phyloP scores from a whole-genome alignment of 2,888 invertebrate genomes.

The Idaea aversata region DNA sequence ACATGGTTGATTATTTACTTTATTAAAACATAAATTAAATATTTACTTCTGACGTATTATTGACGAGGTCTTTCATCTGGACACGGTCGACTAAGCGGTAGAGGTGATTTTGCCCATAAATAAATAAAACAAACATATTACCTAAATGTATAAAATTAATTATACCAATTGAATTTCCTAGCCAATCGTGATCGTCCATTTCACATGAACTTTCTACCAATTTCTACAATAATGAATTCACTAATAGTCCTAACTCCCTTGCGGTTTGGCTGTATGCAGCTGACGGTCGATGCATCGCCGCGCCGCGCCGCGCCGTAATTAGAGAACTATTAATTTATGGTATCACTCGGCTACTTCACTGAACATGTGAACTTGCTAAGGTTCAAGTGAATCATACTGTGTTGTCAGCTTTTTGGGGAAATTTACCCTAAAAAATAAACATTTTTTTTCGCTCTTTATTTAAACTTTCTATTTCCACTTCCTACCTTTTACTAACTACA shows the following conservation, averaged over 20 bases:
- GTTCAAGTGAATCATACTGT: constrained; percentile 57
- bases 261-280: constrained; percentile 13
- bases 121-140: too few species aligned
- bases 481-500: too few species aligned
- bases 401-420: constrained; percentile 35
- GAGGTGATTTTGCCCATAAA: too few species aligned
- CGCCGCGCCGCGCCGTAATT: constrained; percentile 45
- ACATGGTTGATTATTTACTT: too few species aligned
- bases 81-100: too few species aligned
- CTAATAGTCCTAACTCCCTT: constrained; percentile 12
- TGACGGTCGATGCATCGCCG: constrained; percentile 16
- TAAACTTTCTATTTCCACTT: too few species aligned
- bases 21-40: too few species aligned
- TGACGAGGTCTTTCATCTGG: too few species aligned
- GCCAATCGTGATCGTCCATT: constrained; percentile 1
- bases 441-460: too few species aligned
- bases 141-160: not conserved
- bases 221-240: not conserved
- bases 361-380: constrained; percentile 39
- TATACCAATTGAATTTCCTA: not conserved
- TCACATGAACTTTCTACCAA: constrained; percentile 1
- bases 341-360: constrained; percentile 39
- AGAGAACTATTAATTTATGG: constrained; percentile 64
- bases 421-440: constrained; percentile 14
- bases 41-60: too few species aligned